These are phyloP conservation scores for Paragorgia papillata DNA, from an alignment of 92 coral and sea anemone genomes.

Conservation along the genomic window DNA sequence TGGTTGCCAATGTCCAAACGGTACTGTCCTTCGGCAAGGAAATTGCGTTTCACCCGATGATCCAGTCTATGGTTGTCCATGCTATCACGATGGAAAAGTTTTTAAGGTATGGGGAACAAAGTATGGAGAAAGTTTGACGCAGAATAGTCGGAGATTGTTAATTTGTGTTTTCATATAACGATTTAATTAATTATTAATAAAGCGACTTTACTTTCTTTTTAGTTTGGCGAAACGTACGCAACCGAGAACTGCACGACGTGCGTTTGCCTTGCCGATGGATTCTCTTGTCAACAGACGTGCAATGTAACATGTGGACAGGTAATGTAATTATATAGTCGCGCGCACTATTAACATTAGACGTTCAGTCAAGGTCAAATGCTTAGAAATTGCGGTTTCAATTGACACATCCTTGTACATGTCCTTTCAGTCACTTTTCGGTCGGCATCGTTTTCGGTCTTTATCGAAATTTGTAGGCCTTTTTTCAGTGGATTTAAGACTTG, in stretches of 20 bases:
- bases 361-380: no score
- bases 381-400: no score
- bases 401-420: no score
- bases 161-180: no score
- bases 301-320: not conserved
- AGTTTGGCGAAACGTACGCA: not conserved
- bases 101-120: conserved; percentile 20
- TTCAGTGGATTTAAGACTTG: no score
- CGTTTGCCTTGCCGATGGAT: not conserved
- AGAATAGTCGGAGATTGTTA: no score
- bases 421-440: no score
- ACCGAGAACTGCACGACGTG: not conserved
- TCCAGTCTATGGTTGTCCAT: conserved; percentile 39
- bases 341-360: not conserved
- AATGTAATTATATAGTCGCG: no score
- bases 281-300: not conserved
- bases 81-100: conserved; percentile 31
- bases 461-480: no score
- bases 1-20: conserved; percentile 48
- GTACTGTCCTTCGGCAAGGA: conserved; percentile 40
- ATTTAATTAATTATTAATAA: no score
- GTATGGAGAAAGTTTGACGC: not conserved
- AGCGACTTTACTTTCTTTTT: no score
- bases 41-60: conserved; percentile 41
- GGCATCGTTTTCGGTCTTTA: no score